Percentiles rank a stretch among this genome's conserved stretches.
phyloP scores from a whole-genome alignment of 2,113 vertebrate genomes.

The Scytalopus superciliaris region DNA sequence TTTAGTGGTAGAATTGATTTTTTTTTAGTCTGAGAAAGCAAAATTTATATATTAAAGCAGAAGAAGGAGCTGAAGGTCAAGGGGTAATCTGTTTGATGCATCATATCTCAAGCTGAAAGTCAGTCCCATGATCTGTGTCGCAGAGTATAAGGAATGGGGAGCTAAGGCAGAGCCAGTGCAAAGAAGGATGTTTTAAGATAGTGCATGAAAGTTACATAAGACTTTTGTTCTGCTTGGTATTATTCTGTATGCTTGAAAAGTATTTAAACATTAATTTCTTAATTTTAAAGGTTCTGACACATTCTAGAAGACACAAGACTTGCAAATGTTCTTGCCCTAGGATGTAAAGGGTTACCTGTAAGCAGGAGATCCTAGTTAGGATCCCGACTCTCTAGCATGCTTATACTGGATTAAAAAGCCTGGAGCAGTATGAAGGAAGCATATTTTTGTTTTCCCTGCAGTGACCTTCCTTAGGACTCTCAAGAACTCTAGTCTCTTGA shows the following conservation, averaged over 20 bases:
- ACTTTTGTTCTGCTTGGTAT: not conserved
- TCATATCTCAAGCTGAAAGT: not conserved
- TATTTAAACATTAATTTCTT: not conserved
- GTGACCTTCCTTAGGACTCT: not conserved
- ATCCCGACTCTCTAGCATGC: not conserved
- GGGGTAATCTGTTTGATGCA: constrained; percentile 4
- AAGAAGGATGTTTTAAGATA: not conserved
- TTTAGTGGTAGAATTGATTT: constrained; percentile 19
- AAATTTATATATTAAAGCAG: constrained; percentile 10
- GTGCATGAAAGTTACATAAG: not conserved
- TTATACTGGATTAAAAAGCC: not conserved
- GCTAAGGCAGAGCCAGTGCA: not conserved
- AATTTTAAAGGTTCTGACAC: not conserved
- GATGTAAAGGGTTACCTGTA: not conserved
- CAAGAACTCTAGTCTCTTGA: not conserved
- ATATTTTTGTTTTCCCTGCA: not conserved
- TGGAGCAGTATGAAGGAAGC: not conserved
- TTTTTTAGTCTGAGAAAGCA: not conserved
- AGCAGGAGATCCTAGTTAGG: not conserved
- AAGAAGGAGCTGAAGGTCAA: constrained; percentile 31
- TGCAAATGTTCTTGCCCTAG: not conserved
- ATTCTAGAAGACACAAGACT: not conserved
- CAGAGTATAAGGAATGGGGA: not conserved
- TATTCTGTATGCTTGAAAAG: not conserved
- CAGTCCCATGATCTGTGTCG: not conserved